phyloP scores from a whole-genome alignment of 1,140 invertebrate genomes.

The Andrena cerasifolii region DNA sequence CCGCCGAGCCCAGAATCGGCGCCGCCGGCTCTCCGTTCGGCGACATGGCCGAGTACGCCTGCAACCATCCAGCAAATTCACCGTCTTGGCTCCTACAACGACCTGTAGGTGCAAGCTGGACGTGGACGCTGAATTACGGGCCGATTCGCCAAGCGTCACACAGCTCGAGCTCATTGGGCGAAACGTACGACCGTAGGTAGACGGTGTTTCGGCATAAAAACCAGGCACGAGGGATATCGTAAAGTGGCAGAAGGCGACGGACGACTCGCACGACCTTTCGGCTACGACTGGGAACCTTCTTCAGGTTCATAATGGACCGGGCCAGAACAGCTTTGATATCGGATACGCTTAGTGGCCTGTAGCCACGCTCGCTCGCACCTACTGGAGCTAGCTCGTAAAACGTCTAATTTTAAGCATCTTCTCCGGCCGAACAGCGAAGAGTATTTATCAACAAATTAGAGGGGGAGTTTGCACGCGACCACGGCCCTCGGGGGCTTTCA shows the following conservation, averaged over 20 bases:
- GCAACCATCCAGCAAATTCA: constrained; percentile 70
- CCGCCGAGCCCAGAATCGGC: constrained; percentile 82
- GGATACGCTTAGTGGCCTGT: constrained; percentile 61
- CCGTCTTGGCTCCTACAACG: constrained; percentile 10
- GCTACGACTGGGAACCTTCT: constrained; percentile 17
- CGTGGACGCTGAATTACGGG: too few relatives aligned
- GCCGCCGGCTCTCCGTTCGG: constrained; percentile 81
- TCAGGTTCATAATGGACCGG: constrained; percentile 49
- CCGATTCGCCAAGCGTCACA: too few relatives aligned
- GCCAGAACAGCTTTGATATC: constrained; percentile 64
- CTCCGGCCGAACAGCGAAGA: constrained; percentile 39
- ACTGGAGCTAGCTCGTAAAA: constrained; percentile 66
- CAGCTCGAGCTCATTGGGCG: too few relatives aligned
- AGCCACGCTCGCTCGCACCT: constrained; percentile 54
- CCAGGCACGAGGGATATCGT: too few relatives aligned
- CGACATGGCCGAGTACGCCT: constrained; percentile 85
- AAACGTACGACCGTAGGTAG: too few relatives aligned
- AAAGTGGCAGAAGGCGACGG: neutral
- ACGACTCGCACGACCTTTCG: constrained; percentile 35
- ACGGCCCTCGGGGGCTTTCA: neutral
- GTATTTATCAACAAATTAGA: constrained; percentile 73
- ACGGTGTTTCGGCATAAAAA: too few relatives aligned
- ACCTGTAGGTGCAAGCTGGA: neutral
- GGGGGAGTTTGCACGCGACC: constrained; percentile 11
- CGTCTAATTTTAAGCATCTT: constrained; percentile 70